Percentiles rank a stretch among this genome's conserved stretches.
Conservation (phyloP, 2,888 invertebrate species). For the Amphipoea lucens region DNA sequence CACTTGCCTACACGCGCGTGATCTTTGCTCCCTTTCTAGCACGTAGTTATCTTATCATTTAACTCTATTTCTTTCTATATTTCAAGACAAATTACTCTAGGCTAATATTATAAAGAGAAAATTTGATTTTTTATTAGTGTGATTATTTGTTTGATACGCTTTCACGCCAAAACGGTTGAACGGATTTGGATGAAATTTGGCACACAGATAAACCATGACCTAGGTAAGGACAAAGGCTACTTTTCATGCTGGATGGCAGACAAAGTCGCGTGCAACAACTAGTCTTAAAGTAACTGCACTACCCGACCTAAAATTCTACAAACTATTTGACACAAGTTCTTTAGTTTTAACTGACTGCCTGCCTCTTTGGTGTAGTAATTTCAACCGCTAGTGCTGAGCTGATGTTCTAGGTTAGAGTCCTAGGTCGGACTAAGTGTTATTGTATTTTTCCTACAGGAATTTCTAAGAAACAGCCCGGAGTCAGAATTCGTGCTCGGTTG, state of each 20-base stretch:
- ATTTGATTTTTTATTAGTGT: too few species aligned
- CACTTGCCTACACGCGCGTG: neutral
- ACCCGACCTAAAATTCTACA: neutral
- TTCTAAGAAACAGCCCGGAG: neutral
- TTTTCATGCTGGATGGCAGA: too few species aligned
- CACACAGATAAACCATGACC: too few species aligned
- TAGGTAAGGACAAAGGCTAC: too few species aligned
- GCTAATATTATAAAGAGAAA: too few species aligned
- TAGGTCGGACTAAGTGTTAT: neutral
- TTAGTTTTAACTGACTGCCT: neutral
- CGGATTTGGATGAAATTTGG: too few species aligned
- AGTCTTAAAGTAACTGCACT: neutral
- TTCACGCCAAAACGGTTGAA: too few species aligned
- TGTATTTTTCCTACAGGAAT: neutral
- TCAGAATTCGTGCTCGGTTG: too few species aligned
- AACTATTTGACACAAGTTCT: neutral
- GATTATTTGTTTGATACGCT: too few species aligned
- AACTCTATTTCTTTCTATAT: neutral
- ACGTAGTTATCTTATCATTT: too few species aligned
- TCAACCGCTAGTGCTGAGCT: neutral
- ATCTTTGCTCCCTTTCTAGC: neutral
- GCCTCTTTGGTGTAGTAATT: neutral
- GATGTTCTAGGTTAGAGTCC: too few species aligned
- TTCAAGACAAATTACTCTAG: neutral
- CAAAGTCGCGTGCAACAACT: too few species aligned